phyloP scores from a whole-genome alignment of 1,140 invertebrate genomes.

The Platyscapa corneri region DNA sequence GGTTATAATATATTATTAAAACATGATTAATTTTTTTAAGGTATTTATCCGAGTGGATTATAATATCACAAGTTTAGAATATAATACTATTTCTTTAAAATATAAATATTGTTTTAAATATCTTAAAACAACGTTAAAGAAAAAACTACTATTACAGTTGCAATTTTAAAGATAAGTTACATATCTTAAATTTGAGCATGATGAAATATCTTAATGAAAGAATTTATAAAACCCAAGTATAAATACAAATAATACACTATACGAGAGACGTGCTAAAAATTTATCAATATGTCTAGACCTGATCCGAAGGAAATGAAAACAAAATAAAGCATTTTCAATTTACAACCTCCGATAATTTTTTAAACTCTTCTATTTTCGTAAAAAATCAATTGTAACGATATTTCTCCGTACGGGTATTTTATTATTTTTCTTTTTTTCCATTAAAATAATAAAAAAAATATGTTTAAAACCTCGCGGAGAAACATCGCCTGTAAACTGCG shows the following conservation, averaged over 20 bases:
- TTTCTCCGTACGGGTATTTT: conserved; percentile 40
- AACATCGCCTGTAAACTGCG: conserved; percentile 12
- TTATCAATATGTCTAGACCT: conserved; percentile 7
- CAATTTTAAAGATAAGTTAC: background rate
- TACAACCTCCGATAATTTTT: background rate
- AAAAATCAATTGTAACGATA: conserved; percentile 44
- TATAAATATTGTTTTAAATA: background rate
- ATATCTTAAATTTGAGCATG: background rate
- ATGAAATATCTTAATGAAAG: conserved; percentile 21
- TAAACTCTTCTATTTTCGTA: conserved; percentile 10
- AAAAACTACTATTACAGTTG: background rate
- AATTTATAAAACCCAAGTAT: too few relatives aligned
- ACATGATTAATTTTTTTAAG: too few relatives aligned
- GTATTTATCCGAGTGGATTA: conserved; percentile 21
- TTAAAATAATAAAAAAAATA: background rate
- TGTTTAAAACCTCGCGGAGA: conserved; percentile 5
- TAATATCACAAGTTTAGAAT: background rate
- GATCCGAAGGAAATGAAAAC: conserved; percentile 22
- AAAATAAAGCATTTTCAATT: conserved; percentile 31
- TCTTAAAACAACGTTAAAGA: background rate
- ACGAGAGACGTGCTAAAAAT: conserved; percentile 12
- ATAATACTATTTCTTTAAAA: conserved; percentile 16
- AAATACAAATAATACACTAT: conserved; percentile 26
- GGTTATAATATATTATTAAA: too few relatives aligned
- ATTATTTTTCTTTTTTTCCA: background rate